Conservation (phyloP, 2,797 vertebrate genomes). For the Poeciliopsis paucimaculata region DNA sequence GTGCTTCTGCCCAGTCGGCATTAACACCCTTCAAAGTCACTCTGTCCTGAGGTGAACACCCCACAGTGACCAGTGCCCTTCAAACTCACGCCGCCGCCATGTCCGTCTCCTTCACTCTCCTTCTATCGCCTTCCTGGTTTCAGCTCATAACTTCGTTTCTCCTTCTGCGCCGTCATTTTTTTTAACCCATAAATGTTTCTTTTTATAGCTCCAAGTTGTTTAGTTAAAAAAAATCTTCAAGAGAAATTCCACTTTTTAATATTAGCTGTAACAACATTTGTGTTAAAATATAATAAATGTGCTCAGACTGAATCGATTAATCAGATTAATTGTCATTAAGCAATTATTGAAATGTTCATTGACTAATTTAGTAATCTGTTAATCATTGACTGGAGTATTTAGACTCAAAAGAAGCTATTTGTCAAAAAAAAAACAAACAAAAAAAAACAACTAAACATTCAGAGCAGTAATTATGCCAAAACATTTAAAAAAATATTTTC, state of each 20-base stretch:
- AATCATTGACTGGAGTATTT: no score
- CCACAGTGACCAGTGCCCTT: conserved; percentile 40
- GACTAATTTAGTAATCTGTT: no score
- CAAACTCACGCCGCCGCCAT: conserved; percentile 33
- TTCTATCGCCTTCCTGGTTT: conserved; percentile 17
- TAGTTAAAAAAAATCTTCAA: no score
- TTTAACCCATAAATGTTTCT: not conserved
- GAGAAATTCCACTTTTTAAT: not conserved
- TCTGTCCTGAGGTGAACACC: conserved; percentile 68
- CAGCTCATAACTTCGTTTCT: not conserved
- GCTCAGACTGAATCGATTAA: not conserved
- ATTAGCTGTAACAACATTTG: not conserved
- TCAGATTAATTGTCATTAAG: no score
- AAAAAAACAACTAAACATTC: no score
- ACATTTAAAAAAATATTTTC: no score
- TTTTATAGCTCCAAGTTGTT: not conserved
- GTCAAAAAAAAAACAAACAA: no score
- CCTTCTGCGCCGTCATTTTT: not conserved
- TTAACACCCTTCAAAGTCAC: conserved; percentile 79
- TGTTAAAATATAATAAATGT: not conserved
- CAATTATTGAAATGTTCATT: no score
- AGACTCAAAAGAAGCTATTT: no score
- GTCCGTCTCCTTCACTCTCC: conserved; percentile 37
- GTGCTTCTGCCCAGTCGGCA: conserved; percentile 73
- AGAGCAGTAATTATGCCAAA: no score